phyloP scores from a whole-genome alignment of 1,140 invertebrate genomes.

The Ectropis grisescens region DNA sequence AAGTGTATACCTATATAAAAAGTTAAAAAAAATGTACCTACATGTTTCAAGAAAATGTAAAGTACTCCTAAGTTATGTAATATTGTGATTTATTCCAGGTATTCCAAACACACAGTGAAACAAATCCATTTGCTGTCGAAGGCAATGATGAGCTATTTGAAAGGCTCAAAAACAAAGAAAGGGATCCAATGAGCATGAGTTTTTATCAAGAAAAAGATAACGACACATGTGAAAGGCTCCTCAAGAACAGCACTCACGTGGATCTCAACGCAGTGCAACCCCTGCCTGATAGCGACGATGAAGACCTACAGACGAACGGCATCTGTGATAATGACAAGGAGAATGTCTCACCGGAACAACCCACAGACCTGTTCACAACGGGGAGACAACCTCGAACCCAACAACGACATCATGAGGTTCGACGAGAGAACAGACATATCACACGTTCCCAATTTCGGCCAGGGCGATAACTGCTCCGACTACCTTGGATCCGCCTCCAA shows the following conservation, averaged over 20 bases:
- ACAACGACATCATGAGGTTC: conserved; percentile 53
- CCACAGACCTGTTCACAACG: conserved; percentile 19
- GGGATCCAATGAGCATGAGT: conserved; percentile 79
- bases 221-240: conserved; percentile 66
- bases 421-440: conserved; percentile 27
- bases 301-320: conserved; percentile 58
- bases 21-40: too few relatives aligned
- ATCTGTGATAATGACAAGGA: conserved; percentile 40
- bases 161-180: conserved; percentile 67
- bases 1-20: too few relatives aligned
- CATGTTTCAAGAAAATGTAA: too few relatives aligned
- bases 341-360: conserved; percentile 38
- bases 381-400: conserved; percentile 29
- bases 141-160: conserved; percentile 62
- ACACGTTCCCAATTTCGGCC: conserved; percentile 23
- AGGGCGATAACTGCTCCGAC: conserved; percentile 37
- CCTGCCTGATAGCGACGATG: conserved; percentile 71
- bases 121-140: conserved; percentile 52
- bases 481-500: conserved; percentile 32
- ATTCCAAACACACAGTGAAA: conserved; percentile 51
- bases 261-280: conserved; percentile 77
- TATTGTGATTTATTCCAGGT: conserved; percentile 48
- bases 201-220: conserved; percentile 76
- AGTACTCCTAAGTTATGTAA: too few relatives aligned
- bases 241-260: conserved; percentile 47